Conservation (phyloP, 2,113 vertebrate species). For the Rutilus rutilus region DNA sequence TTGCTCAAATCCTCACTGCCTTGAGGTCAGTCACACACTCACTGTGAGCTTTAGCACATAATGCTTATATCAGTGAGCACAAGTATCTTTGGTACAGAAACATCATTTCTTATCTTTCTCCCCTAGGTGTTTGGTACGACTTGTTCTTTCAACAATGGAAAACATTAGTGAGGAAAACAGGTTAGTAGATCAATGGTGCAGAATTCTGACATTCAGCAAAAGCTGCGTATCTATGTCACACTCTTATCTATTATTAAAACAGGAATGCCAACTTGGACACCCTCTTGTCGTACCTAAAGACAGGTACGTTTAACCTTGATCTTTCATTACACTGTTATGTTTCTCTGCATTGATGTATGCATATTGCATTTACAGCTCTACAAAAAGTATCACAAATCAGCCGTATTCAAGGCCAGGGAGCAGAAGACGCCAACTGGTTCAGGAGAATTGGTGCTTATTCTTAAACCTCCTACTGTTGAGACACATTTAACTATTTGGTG, state of each 20-base stretch:
- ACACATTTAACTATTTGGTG: background rate
- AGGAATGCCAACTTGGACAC: conserved; percentile 75
- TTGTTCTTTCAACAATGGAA: conserved; percentile 75
- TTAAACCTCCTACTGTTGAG: background rate
- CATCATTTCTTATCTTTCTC: conserved; percentile 23
- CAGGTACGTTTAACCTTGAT: conserved; percentile 61
- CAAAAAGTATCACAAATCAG: conserved; percentile 67
- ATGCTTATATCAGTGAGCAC: background rate
- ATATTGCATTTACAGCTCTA: conserved; percentile 72
- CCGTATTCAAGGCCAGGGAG: conserved; percentile 56
- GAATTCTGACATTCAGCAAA: background rate
- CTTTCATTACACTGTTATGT: conserved; percentile 27
- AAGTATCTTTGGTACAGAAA: background rate
- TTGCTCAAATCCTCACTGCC: conserved; percentile 76
- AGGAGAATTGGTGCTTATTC: conserved; percentile 84
- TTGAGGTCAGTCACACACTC: conserved; percentile 79
- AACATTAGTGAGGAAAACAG: conserved; percentile 71
- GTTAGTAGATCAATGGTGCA: conserved; percentile 63
- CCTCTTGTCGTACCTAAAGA: conserved; percentile 79
- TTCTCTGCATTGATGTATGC: background rate
- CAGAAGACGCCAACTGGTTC: conserved; percentile 88
- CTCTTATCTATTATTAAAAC: conserved; percentile 10
- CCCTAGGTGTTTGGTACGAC: conserved; percentile 85
- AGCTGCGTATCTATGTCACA: background rate
- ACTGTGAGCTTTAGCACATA: background rate